Base-by-base conservation (phyloP, 2,888 invertebrate species). In the Apodemia hepburni region DNA sequence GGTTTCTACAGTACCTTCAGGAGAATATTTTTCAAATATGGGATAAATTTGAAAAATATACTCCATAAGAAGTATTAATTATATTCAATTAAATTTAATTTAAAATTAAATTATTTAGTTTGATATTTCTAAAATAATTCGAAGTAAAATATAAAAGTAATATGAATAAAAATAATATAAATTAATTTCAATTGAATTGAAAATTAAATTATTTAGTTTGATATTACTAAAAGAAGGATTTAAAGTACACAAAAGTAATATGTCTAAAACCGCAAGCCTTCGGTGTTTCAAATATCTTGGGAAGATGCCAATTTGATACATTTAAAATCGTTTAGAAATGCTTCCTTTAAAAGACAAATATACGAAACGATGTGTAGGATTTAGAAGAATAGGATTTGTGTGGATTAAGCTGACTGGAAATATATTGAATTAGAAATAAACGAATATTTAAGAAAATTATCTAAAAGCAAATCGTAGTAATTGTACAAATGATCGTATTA, bases 251-350 rank as follows among this genome's bases (percentile, higher is more conserved):
- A 42, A 57, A 42, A 57, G 57, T 42, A 27, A 38, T 57, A 47
- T 29, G 58, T 45, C 58, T 45, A 42, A 59, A 57, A 57, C 45
- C 38, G 47, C 61, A 45, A 15, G 33, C 42, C 61, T 58, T 45
- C 58, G 4, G 51, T 51, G 22, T 51, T 51, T 61, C 54, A 45
- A 18, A 58, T 29, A 47, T 58, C 45, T 66, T 66, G 66, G 63
- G 62, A 33, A 58, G 57, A 57, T 38, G 66, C 66, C 66, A 66
- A 62, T 61, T 59, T 64, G 63, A 64, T 64, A 64, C 64, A 63
- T 66, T 66, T 63, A 66, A 66, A 66, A 58, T 54, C 63, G 59
- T 64, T 64, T 66, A 66, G 60, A 61, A 62, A 58, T 61, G 58
- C 64, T 61, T 64, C 61, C 63, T 54, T 61, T 57, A 38, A 51